Conservation (phyloP, 2,888 invertebrate genomes). For the Sesia apiformis region DNA sequence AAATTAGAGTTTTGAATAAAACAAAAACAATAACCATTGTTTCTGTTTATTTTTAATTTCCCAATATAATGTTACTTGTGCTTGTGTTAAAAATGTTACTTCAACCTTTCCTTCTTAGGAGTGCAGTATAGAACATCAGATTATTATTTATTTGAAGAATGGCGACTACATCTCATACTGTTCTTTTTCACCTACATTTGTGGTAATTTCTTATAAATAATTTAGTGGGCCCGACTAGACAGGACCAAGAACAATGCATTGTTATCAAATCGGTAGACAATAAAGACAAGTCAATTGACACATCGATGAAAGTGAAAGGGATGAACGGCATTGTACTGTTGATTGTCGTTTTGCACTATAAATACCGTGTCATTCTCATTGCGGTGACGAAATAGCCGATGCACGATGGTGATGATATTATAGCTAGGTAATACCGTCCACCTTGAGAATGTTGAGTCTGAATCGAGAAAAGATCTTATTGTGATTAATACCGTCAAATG, state of each 20-base stretch:
- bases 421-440: neutral
- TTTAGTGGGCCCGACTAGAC: neutral
- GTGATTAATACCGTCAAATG: no score
- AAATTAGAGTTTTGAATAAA: no score
- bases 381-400: conserved; percentile 40
- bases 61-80: no score
- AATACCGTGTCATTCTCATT: conserved; percentile 68
- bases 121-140: no score
- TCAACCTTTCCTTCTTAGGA: no score
- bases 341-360: conserved; percentile 42
- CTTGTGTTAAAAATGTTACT: no score
- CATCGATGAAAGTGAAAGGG: conserved; percentile 62
- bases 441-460: neutral
- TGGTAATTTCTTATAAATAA: neutral
- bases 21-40: no score
- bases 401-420: neutral
- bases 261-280: conserved; percentile 13
- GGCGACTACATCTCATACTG: neutral
- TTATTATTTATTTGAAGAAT: no score
- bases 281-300: conserved; percentile 48
- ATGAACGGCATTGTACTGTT: conserved; percentile 43
- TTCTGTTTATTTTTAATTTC: no score
- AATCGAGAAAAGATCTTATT: no score
- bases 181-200: neutral
- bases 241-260: conserved; percentile 4